These are phyloP conservation scores for Tuberolachnus salignus DNA, from an alignment of 2,888 invertebrate species.

Conservation along the genomic window DNA sequence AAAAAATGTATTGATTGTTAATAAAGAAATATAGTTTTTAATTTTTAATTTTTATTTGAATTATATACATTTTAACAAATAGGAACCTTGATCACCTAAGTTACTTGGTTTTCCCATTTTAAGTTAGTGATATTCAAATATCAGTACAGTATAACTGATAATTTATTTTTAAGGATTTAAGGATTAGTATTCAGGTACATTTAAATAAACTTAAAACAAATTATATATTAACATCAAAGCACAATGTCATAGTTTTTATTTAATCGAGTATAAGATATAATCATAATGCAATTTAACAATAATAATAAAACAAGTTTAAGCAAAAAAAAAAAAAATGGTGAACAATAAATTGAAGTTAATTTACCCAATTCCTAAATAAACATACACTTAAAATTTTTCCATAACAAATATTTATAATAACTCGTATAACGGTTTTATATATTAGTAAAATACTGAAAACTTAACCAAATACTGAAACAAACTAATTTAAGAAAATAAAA, in stretches of 20 bases:
- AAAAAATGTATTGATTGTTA: not conserved
- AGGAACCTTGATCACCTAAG: no score
- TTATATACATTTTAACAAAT: not conserved
- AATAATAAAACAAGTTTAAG: constrained; percentile 19
- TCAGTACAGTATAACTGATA: not conserved
- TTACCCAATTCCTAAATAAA: constrained; percentile 30
- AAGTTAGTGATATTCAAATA: no score
- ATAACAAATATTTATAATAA: constrained; percentile 34
- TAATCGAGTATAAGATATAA: constrained; percentile 24
- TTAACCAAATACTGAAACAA: constrained; percentile 50
- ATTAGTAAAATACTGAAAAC: constrained; percentile 33
- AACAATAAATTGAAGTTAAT: constrained; percentile 28
- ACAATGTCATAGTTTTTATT: constrained; percentile 38
- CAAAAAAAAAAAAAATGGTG: constrained; percentile 8
- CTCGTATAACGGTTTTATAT: not conserved
- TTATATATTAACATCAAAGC: constrained; percentile 28
- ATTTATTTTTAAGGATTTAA: no score
- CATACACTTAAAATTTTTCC: not conserved
- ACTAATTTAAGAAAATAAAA: constrained; percentile 26
- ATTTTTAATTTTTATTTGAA: not conserved
- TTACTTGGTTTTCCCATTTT: no score
- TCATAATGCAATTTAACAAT: constrained; percentile 35
- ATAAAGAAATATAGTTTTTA: not conserved
- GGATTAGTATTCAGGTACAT: not conserved
- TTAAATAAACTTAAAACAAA: constrained; percentile 10